These are phyloP conservation scores for Neoniphon sammara DNA, from an alignment of 2,797 vertebrate genomes.

Conservation along the genomic window DNA sequence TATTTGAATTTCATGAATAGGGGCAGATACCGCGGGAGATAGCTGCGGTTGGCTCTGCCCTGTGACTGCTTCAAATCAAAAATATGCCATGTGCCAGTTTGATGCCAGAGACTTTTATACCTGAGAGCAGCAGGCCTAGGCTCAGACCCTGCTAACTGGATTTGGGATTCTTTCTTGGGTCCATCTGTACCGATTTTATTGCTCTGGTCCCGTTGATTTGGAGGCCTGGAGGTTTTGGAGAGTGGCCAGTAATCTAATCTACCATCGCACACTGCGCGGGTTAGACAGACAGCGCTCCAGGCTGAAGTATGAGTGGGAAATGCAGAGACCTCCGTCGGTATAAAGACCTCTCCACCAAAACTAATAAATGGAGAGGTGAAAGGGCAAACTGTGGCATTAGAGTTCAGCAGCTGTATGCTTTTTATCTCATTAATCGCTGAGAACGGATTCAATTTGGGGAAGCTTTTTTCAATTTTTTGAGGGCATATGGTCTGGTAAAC, in stretches of 20 bases:
- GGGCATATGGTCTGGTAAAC: too few species aligned
- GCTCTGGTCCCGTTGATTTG: constrained; percentile 59
- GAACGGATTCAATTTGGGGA: neutral
- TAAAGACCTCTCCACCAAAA: constrained; percentile 20
- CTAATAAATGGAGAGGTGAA: neutral
- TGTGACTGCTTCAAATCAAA: constrained; percentile 30
- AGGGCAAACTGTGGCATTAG: neutral
- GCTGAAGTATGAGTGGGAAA: constrained; percentile 22
- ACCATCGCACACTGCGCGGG: neutral
- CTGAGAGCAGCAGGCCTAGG: constrained; percentile 49
- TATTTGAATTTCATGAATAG: constrained; percentile 76
- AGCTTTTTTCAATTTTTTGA: too few species aligned
- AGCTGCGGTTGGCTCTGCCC: neutral
- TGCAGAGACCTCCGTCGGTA: neutral
- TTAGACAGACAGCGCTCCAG: constrained; percentile 6
- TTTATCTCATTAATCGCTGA: neutral
- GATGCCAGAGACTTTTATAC: constrained; percentile 11
- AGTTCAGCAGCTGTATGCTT: neutral
- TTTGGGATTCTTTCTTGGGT: constrained; percentile 66
- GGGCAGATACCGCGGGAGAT: constrained; percentile 11
- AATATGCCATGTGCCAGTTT: constrained; percentile 12
- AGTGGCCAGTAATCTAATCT: constrained; percentile 72
- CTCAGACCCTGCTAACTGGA: constrained; percentile 59
- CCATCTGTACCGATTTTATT: constrained; percentile 63
- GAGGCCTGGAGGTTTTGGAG: constrained; percentile 67